Evolutionary conservation across 2,888 invertebrate genomes (phyloP).

Genomic region (Platerodrilus igneus): DNA sequence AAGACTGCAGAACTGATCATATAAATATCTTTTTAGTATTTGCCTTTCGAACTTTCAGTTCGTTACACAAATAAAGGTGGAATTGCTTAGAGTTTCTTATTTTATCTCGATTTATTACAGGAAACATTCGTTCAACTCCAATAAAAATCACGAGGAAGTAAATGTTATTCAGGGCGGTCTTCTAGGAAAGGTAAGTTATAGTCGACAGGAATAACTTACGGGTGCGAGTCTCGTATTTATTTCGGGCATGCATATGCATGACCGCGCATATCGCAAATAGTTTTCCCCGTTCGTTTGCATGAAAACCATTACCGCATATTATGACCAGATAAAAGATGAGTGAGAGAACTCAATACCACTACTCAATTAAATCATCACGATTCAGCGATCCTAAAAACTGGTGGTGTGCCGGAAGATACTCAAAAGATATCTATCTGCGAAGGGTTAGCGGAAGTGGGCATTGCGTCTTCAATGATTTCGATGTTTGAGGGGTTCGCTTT

Average conservation of each 20-base stretch:
- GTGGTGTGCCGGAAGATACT: slow-evolving; percentile 23
- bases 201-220: slow-evolving; percentile 10
- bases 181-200: slow-evolving; percentile 14
- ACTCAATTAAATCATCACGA: too few relatives aligned
- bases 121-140: slow-evolving; percentile 20
- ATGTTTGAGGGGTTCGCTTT: slow-evolving; percentile 33
- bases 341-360: too few relatives aligned
- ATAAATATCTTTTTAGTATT: slow-evolving; percentile 27
- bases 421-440: slow-evolving; percentile 31
- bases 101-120: slow-evolving; percentile 24
- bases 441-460: slow-evolving; percentile 28
- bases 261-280: slow-evolving; percentile 24
- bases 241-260: slow-evolving; percentile 25
- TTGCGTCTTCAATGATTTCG: slow-evolving; percentile 38
- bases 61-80: slow-evolving; percentile 40
- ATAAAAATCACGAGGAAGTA: slow-evolving; percentile 22
- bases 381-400: too few relatives aligned
- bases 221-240: slow-evolving; percentile 12
- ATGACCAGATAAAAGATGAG: too few relatives aligned
- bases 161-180: slow-evolving; percentile 12
- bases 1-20: too few relatives aligned
- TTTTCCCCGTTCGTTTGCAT: slow-evolving; percentile 26
- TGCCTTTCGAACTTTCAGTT: slow-evolving; percentile 40
- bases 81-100: slow-evolving; percentile 25
- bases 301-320: slow-evolving; percentile 20